A percentile compares a stretch with the other conserved stretches of the same genome.
These are phyloP conservation scores for Tipula lateralis DNA, from an alignment of 2,888 invertebrate genomes.

Conservation along the genomic window DNA sequence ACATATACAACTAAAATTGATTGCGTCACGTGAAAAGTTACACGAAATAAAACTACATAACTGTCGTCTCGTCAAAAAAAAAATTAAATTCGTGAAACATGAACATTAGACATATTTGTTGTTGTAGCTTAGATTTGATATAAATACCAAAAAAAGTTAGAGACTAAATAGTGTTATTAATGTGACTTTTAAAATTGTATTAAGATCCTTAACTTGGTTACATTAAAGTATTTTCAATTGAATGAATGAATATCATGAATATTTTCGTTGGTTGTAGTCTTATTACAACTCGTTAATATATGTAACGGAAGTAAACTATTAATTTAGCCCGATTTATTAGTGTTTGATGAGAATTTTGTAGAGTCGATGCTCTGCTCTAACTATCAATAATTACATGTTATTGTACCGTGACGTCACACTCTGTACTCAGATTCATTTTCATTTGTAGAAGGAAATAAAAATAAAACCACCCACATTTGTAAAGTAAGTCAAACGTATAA, in stretches of 20 bases:
- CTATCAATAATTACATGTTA: neutral
- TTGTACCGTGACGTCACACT: neutral
- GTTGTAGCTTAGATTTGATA: neutral
- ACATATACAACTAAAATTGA: neutral
- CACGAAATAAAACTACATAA: neutral
- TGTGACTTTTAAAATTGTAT: slow-evolving; percentile 11
- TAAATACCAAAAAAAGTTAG: neutral
- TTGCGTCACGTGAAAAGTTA: slow-evolving; percentile 11
- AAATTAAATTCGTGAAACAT: neutral
- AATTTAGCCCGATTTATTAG: neutral
- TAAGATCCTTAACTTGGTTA: slow-evolving; percentile 1
- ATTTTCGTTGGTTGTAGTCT: neutral
- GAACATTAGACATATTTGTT: neutral
- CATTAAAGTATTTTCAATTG: neutral
- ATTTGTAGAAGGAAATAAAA: neutral
- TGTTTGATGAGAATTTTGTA: neutral
- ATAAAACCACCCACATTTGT: neutral
- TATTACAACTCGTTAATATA: neutral
- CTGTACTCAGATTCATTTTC: neutral
- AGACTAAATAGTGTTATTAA: slow-evolving; percentile 24
- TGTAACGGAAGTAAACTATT: neutral
- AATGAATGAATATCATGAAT: neutral
- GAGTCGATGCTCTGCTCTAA: neutral
- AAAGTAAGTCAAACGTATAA: neutral
- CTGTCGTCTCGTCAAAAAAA: neutral